Evolutionary conservation across 2,797 vertebrate species (phyloP), one percentile per base, ranked within the genome.

Genomic region (Naso thynnoides): DNA sequence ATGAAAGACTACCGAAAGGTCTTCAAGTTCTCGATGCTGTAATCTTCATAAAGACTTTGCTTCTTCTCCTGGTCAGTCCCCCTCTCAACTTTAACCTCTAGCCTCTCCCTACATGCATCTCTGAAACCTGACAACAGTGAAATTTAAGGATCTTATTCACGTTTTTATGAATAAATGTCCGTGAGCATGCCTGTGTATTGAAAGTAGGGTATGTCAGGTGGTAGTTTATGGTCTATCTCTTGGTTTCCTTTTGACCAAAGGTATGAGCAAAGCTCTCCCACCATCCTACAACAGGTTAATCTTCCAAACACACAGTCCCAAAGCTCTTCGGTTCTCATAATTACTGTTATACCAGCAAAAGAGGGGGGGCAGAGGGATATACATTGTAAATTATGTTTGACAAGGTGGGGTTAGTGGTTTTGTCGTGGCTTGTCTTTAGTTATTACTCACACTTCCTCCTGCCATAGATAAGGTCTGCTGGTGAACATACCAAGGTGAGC

Each of bases 301-400:
- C 93, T 93, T 89, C 68, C 94, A 95, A 96, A 96, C 93, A 94
- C 91, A 90, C 85, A 58, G 72, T 79, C 86, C 91, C 92, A 61
- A 94, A 95, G 95, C 92, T 60, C 94, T 94, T 93, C 89, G 90
- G 91, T 93, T 95, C 94, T 96, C 95, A 94, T 96, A 96, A 97
- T 97, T 94, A 95, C 93, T 94, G 93, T 94, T 95, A 95, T 96
- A 96, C 93, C 92, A 93, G 92, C 90, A 83, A 60, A 69, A 47
- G 70, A 57, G 89, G 66, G 47, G 38, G 71, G 59, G 50, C 13
- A 39, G 55, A 47, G 89, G 95, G 93, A 92, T 96, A 97, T 93
- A 97, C 96, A 95, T 95, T 94, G 94, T 96, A 97, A 97, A 99
- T 97, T 95, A 95, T 97, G 96, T 99, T 98, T 98, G 97, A 99